A percentile compares a stretch with the other conserved stretches of the same genome.
These are phyloP conservation scores for Elmis aenea DNA, from an alignment of 2,888 invertebrate genomes.

Conservation along the genomic window DNA sequence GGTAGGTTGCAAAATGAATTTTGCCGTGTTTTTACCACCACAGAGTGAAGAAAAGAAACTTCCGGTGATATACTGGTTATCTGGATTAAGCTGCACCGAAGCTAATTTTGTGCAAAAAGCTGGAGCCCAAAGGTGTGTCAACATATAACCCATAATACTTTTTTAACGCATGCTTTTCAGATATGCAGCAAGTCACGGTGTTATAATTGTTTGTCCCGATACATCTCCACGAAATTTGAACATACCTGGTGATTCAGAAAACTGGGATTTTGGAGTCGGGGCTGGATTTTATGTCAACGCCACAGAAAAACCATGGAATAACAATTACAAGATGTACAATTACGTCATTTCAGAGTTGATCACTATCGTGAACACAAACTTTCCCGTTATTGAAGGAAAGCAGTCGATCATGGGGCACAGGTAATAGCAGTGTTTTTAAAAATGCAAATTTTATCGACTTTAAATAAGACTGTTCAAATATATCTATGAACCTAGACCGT, in stretches of 20 bases:
- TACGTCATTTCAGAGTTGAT: constrained; percentile 88
- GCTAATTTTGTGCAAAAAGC: constrained; percentile 94
- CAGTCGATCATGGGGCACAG: constrained; percentile 80
- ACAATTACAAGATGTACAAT: constrained; percentile 90
- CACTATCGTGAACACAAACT: constrained; percentile 67
- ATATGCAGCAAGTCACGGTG: constrained; percentile 77
- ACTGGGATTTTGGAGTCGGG: constrained; percentile 91
- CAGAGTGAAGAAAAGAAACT: constrained; percentile 60
- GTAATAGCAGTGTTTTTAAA: constrained; percentile 40
- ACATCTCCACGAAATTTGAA: constrained; percentile 91
- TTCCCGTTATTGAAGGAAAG: constrained; percentile 58
- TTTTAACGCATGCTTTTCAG: constrained; percentile 33
- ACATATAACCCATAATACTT: not conserved
- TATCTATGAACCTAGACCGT: not conserved
- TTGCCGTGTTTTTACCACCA: constrained; percentile 86
- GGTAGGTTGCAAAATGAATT: constrained; percentile 87
- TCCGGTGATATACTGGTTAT: constrained; percentile 87
- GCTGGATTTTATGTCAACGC: constrained; percentile 97
- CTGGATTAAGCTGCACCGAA: constrained; percentile 90
- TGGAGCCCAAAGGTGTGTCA: constrained; percentile 73
- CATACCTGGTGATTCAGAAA: constrained; percentile 85
- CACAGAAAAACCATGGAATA: constrained; percentile 83
- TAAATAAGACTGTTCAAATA: not conserved
- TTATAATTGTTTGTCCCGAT: constrained; percentile 90
- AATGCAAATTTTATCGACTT: not conserved